These are phyloP conservation scores for Chrysaora quinquecirrha DNA, from an alignment of 30 jellyfish, hydroid and myxozoan genomes.

Conservation along the genomic window DNA sequence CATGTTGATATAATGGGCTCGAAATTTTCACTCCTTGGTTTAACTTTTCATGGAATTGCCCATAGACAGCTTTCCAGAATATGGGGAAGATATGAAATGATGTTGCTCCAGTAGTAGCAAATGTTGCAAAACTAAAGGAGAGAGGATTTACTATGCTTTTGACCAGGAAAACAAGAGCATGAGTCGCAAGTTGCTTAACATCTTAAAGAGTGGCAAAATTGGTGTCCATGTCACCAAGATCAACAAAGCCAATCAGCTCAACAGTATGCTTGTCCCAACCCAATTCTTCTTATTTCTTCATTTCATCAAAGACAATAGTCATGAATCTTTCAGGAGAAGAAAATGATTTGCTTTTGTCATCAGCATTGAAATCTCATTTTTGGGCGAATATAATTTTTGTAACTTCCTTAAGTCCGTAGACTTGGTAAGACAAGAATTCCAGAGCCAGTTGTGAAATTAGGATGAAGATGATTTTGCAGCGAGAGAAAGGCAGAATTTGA, in stretches of 20 bases:
- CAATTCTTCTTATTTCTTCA: slow-evolving; percentile 74
- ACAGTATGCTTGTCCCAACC: slow-evolving; percentile 92
- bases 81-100: slow-evolving; percentile 67
- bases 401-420: slow-evolving; percentile 28
- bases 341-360: slow-evolving; percentile 35
- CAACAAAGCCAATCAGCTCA: slow-evolving; percentile 75
- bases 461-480: slow-evolving; percentile 49
- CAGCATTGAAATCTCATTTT: too few relatives aligned
- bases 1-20: background rate
- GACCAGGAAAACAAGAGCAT: slow-evolving; percentile 63
- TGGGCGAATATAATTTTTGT: slow-evolving; percentile 18
- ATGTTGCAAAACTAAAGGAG: slow-evolving; percentile 65
- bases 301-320: slow-evolving; percentile 68
- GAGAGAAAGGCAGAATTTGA: too few relatives aligned
- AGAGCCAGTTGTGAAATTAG: slow-evolving; percentile 19
- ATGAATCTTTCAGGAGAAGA: slow-evolving; percentile 37
- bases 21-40: background rate
- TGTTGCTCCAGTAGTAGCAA: slow-evolving; percentile 74
- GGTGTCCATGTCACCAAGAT: slow-evolving; percentile 69
- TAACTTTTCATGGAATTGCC: background rate
- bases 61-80: slow-evolving; percentile 68
- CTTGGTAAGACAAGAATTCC: slow-evolving; percentile 32
- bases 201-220: slow-evolving; percentile 72
- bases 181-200: slow-evolving; percentile 60
- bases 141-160: slow-evolving; percentile 69